Percentiles rank a stretch among this genome's conserved stretches.
Conservation (phyloP, 2,888 invertebrate species). For the Diarsia dahlii region DNA sequence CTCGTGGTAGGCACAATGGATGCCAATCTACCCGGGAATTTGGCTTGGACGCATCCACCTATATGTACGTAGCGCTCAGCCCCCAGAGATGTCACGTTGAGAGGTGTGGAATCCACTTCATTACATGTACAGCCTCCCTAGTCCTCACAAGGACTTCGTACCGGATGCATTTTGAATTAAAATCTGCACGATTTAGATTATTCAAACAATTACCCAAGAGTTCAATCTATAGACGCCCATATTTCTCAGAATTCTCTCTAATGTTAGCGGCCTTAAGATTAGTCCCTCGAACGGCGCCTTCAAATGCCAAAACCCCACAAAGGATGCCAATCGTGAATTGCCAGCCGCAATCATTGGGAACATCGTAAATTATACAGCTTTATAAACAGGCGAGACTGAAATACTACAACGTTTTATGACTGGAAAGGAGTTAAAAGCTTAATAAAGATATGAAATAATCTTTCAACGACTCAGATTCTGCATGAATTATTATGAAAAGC, state of each 20-base stretch:
- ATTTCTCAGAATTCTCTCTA: constrained; percentile 64
- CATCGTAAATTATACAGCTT: constrained; percentile 73
- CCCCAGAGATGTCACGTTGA: constrained; percentile 53
- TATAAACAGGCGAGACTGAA: constrained; percentile 60
- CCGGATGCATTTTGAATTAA: constrained; percentile 6
- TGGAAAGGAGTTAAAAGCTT: constrained; percentile 26
- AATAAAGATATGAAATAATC: constrained; percentile 38
- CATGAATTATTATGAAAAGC: constrained; percentile 11
- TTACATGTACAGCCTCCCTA: constrained; percentile 49
- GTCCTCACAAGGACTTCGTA: constrained; percentile 1
- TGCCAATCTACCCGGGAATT: constrained; percentile 87
- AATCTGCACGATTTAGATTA: constrained; percentile 21
- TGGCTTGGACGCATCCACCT: constrained; percentile 78
- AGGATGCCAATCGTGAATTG: constrained; percentile 82
- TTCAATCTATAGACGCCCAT: constrained; percentile 41
- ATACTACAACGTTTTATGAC: constrained; percentile 46
- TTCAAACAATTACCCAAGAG: constrained; percentile 26
- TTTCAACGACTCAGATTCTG: constrained; percentile 19
- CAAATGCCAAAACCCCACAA: constrained; percentile 79
- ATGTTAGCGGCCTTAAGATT: constrained; percentile 71
- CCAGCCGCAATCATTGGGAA: constrained; percentile 75
- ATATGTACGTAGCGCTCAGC: constrained; percentile 37
- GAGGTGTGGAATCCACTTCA: constrained; percentile 61
- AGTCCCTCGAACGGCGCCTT: constrained; percentile 71
- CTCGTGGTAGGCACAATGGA: constrained; percentile 82